phyloP scores from a whole-genome alignment of 2,797 vertebrate genomes.

The Acipenser transmontanus region DNA sequence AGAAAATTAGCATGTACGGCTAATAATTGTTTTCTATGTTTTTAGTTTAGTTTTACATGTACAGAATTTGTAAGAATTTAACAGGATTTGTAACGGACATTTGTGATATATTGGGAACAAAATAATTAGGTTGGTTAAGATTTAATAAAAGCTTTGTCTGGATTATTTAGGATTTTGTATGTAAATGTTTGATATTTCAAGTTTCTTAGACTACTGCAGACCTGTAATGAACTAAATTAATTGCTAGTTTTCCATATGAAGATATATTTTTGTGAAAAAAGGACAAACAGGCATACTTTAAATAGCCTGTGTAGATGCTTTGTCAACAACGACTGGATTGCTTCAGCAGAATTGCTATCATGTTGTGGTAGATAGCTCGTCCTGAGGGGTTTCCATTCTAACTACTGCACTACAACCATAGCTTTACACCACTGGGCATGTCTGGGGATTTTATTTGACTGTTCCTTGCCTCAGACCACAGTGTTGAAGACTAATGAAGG shows the following conservation, averaged over 20 bases:
- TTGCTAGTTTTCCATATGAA: constrained; percentile 63
- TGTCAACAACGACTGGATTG: constrained; percentile 51
- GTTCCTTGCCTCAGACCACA: background rate
- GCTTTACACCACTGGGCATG: background rate
- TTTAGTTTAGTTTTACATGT: constrained; percentile 70
- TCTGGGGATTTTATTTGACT: background rate
- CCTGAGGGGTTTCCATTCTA: constrained; percentile 1
- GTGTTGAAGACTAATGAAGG: constrained; percentile 10
- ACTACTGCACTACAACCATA: constrained; percentile 2
- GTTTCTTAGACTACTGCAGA: constrained; percentile 41
- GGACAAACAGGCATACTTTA: constrained; percentile 47
- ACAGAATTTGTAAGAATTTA: constrained; percentile 71
- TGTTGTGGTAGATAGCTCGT: background rate
- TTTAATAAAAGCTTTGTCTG: constrained; percentile 83
- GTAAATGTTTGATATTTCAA: constrained; percentile 45
- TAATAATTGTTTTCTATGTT: constrained; percentile 80
- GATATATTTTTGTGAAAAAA: constrained; percentile 70
- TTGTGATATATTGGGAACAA: constrained; percentile 45
- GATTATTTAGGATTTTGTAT: constrained; percentile 64
- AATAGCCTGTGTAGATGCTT: constrained; percentile 52
- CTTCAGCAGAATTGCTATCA: constrained; percentile 54
- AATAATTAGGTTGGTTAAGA: constrained; percentile 49
- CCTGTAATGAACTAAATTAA: constrained; percentile 54
- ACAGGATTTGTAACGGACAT: constrained; percentile 57
- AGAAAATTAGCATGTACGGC: constrained; percentile 70